Evolutionary conservation across 2,797 vertebrate genomes (phyloP), one percentile per base, ranked within the genome.

Genomic region (Poecilia velifera): DNA sequence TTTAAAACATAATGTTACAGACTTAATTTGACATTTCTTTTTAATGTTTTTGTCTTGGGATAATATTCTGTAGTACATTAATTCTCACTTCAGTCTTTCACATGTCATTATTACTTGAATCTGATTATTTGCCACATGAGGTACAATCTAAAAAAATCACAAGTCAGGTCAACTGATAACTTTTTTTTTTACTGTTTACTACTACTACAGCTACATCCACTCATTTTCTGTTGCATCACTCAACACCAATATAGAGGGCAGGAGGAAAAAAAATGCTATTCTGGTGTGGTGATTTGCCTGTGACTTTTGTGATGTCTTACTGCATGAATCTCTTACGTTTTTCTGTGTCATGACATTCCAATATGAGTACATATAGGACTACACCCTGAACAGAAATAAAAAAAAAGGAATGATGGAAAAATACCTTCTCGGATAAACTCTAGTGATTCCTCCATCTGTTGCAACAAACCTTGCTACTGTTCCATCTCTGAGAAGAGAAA

Each of bases 381-480:
- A 70, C 36, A 70, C 1, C 22, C 6, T 71, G 8, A 45, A 5
- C n/a, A 39, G 83, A 1, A 46, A 62, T 46, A 25, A 14, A 62
- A 72, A 13, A 59, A 72, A 14, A 45, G 74, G 73, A 77, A 76
- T 31, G 34, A 73, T 20, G 36, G 3, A 77, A 76, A 57, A 88
- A 92, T 97, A 99, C 98, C 97, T 98, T 96, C 96, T 98, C 0
- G 98, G 98, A 92, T 96, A 98, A 78, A 99, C 96, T 94, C 98
- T 96, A 72, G 98, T 99, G 90, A 99, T 97, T 85, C 98, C 98
- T 87, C 98, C 98, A 90, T 99, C 98, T 39, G 98, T 99, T 83
- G 97, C 96, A 74, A 99, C 98, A 93, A 99, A 99, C 74, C 97
- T 97, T 73, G 98, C 97, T 85, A 96, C 93, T 72, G 98, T 96